These are phyloP conservation scores for Hemaris fuciformis DNA, from an alignment of 2,888 invertebrate genomes.

Conservation along the genomic window DNA sequence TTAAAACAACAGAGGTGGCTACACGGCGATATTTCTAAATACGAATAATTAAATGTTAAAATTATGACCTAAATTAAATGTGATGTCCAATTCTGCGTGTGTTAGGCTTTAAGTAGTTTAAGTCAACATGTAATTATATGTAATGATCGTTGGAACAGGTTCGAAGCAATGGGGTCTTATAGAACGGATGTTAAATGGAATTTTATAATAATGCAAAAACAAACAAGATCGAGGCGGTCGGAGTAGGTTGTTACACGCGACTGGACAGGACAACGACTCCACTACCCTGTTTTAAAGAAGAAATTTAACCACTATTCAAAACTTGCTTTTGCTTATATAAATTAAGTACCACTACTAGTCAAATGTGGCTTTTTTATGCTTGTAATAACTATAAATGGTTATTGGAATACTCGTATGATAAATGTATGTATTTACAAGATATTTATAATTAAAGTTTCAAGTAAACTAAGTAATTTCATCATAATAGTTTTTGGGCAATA, in stretches of 20 bases:
- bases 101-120: constrained; percentile 5
- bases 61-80: not conserved
- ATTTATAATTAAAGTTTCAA: too few relatives aligned
- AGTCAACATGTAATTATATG: constrained; percentile 10
- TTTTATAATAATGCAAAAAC: constrained; percentile 76
- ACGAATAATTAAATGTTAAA: not conserved
- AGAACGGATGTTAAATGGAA: constrained; percentile 45
- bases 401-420: too few relatives aligned
- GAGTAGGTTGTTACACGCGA: constrained; percentile 57
- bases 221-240: constrained; percentile 62
- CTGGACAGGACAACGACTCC: constrained; percentile 71
- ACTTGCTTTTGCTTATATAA: too few relatives aligned
- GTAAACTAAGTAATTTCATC: too few relatives aligned
- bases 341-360: too few relatives aligned
- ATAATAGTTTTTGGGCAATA: too few relatives aligned
- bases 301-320: constrained; percentile 36
- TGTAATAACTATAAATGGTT: too few relatives aligned
- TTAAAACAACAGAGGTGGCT: not conserved
- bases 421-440: too few relatives aligned
- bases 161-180: constrained; percentile 24
- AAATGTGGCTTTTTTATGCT: too few relatives aligned
- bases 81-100: not conserved
- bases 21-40: not conserved
- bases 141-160: constrained; percentile 33
- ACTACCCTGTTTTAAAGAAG: constrained; percentile 29